A percentile compares a stretch with the other conserved stretches of the same genome.
phyloP scores from a whole-genome alignment of 2,797 vertebrate genomes.

The Eulemur coronatus region DNA sequence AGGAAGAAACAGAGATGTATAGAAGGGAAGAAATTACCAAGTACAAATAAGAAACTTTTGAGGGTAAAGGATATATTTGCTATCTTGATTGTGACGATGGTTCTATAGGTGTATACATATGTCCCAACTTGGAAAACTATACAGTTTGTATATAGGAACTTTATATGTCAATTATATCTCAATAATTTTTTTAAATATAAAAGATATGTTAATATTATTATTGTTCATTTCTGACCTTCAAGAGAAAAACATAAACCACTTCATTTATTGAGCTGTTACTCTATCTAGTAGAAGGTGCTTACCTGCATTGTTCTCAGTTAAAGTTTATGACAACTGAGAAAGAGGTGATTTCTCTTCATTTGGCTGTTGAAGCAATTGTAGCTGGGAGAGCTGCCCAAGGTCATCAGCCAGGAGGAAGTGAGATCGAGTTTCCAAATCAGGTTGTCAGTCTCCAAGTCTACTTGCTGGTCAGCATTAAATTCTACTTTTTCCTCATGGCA shows the following conservation, averaged over 20 bases:
- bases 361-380: background rate
- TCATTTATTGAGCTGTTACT: background rate
- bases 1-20: background rate
- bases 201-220: background rate
- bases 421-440: background rate
- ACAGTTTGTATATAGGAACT: background rate
- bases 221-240: background rate
- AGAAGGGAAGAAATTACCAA: background rate
- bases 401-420: constrained; percentile 19
- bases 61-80: background rate
- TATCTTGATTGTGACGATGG: background rate
- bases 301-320: background rate
- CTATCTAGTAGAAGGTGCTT: background rate
- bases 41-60: background rate
- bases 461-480: background rate
- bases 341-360: background rate
- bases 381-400: background rate
- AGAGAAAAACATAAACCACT: background rate
- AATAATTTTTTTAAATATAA: background rate
- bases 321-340: background rate
- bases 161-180: background rate
- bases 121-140: background rate
- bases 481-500: background rate
- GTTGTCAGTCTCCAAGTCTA: background rate
- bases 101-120: background rate